Evolutionary conservation across 2,113 vertebrate genomes (phyloP).

Genomic region (Spermophilus dauricus): DNA sequence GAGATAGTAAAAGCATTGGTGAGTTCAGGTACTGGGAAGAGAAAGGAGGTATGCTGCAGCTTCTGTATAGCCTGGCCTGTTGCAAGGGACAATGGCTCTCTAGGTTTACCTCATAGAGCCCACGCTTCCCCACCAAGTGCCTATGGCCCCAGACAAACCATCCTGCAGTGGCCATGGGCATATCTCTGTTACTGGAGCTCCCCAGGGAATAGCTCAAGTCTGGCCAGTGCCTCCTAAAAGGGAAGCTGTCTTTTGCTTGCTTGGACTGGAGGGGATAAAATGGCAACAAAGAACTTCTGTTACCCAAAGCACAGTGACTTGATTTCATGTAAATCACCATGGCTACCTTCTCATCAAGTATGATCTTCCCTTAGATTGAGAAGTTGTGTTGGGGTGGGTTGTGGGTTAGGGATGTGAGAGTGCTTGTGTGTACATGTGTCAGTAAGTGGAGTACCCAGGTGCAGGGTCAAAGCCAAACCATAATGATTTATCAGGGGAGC

Average conservation of each 20-base stretch:
- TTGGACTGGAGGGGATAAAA: not conserved
- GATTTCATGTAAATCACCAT: conserved; percentile 35
- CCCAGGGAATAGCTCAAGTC: not conserved
- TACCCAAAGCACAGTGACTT: conserved; percentile 22
- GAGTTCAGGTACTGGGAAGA: not conserved
- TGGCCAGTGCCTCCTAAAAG: not conserved
- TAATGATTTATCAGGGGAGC: conserved; percentile 72
- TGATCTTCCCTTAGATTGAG: not conserved
- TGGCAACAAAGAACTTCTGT: not conserved
- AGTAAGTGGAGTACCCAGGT: conserved; percentile 12
- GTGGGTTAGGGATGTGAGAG: not conserved
- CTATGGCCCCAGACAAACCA: not conserved
- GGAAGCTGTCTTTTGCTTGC: not conserved
- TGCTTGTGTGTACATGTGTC: too few relatives aligned
- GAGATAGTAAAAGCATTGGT: not conserved
- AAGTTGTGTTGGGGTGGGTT: not conserved
- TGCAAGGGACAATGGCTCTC: not conserved
- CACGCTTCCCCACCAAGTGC: not conserved
- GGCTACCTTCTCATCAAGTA: not conserved
- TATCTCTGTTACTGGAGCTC: not conserved
- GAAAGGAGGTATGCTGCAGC: not conserved
- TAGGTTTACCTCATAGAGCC: not conserved
- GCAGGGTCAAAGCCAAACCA: conserved; percentile 70
- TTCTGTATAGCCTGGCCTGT: not conserved
- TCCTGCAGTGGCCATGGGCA: not conserved